These are phyloP conservation scores for Hylaeus anthracinus DNA, from an alignment of 1,140 invertebrate species.

Conservation along the genomic window DNA sequence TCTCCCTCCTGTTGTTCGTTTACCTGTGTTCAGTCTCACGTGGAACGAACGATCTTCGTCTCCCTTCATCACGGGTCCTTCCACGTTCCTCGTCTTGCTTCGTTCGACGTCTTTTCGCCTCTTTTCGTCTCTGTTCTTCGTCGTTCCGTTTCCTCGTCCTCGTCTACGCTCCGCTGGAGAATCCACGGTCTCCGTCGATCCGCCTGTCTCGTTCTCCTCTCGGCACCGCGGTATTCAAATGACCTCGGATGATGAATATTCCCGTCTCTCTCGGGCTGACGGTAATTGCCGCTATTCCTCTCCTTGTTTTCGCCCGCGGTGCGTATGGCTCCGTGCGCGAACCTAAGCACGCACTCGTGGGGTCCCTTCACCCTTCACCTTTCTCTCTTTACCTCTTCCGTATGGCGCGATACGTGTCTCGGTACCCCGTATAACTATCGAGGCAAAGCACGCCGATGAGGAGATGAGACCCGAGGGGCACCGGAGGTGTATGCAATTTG, in stretches of 20 bases:
- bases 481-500: constrained; percentile 20
- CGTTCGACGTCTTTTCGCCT: constrained; percentile 10
- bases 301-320: constrained; percentile 70
- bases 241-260: constrained; percentile 72
- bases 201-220: constrained; percentile 61
- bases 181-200: constrained; percentile 48
- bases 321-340: constrained; percentile 55
- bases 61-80: neutral
- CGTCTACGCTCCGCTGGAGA: neutral
- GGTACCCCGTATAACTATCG: neutral
- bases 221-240: constrained; percentile 71
- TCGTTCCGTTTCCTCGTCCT: constrained; percentile 34
- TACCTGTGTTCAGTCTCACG: constrained; percentile 43
- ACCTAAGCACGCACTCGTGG: constrained; percentile 29
- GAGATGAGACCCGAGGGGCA: neutral
- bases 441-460: too few relatives aligned
- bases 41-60: constrained; percentile 34
- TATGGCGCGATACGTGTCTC: constrained; percentile 33
- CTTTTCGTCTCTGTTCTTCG: constrained; percentile 22
- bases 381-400: constrained; percentile 9
- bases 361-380: neutral
- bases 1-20: constrained; percentile 17
- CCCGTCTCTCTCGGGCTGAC: constrained; percentile 55
- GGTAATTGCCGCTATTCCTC: constrained; percentile 72
- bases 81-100: constrained; percentile 3